Conservation (phyloP, 2,797 vertebrate genomes). For the Balearica regulorum region DNA sequence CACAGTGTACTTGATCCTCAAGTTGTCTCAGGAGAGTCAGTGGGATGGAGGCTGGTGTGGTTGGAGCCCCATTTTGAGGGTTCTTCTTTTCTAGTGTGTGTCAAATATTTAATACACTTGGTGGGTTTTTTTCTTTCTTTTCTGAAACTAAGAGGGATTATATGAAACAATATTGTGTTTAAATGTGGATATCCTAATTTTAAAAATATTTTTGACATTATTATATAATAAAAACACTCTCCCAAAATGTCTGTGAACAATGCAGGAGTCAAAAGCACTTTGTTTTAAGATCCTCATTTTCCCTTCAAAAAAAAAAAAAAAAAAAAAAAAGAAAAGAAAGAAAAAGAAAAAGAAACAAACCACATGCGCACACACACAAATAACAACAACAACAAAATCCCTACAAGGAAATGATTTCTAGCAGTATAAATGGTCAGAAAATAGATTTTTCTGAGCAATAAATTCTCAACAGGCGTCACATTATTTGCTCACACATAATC, state of each 20-base stretch:
- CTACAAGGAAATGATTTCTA: background rate
- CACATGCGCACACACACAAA: background rate
- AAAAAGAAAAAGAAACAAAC: accelerated
- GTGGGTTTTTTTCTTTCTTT: background rate
- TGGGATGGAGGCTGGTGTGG: accelerated
- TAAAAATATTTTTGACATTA: background rate
- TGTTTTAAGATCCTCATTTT: background rate
- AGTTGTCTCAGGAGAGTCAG: background rate
- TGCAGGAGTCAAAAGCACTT: background rate
- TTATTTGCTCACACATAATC: background rate
- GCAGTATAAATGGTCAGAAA: background rate
- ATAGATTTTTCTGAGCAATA: background rate
- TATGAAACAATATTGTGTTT: background rate
- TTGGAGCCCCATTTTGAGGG: background rate
- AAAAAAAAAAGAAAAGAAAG: background rate
- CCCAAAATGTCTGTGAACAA: background rate
- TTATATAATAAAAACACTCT: background rate
- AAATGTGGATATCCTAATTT: background rate
- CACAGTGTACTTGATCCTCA: background rate
- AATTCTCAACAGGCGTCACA: accelerated
- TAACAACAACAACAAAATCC: background rate
- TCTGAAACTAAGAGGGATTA: background rate
- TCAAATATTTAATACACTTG: background rate
- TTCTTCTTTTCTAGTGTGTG: background rate
- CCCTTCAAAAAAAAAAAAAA: background rate